Evolutionary conservation across 30 jellyfish, hydroid and myxozoan genomes (phyloP).

Genomic region (Pelagia noctiluca): DNA sequence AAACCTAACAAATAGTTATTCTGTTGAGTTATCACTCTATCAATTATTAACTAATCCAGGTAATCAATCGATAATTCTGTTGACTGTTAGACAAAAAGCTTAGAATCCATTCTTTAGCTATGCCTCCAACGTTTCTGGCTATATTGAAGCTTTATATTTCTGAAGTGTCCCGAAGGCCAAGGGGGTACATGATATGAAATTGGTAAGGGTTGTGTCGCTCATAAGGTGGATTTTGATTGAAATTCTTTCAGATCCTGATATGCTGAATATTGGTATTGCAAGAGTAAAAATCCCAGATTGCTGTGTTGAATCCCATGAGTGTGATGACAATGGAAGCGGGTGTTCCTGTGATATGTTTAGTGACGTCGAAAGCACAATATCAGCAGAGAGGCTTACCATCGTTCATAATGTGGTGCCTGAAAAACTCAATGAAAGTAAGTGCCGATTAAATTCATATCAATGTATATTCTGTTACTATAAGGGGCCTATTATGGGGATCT

Average conservation of each 20-base stretch:
- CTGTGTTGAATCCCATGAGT: constrained; percentile 67
- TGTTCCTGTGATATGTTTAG: constrained; percentile 78
- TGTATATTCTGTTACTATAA: too few species aligned
- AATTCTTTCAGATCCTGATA: constrained; percentile 79
- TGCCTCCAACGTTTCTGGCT: too few species aligned
- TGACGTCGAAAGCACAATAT: constrained; percentile 83
- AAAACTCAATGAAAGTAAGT: constrained; percentile 87
- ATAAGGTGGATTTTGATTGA: background rate
- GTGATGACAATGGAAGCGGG: constrained; percentile 69
- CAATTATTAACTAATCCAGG: too few species aligned
- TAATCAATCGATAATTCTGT: too few species aligned
- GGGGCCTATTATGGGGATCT: too few species aligned
- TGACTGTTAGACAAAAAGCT: too few species aligned
- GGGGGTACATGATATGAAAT: background rate
- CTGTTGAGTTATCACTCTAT: too few species aligned
- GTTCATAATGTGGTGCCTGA: constrained; percentile 80
- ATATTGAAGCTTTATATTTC: too few species aligned
- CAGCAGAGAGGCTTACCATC: constrained; percentile 76
- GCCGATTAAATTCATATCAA: background rate
- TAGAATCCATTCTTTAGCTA: too few species aligned
- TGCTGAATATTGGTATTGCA: constrained; percentile 76
- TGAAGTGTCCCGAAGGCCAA: too few species aligned
- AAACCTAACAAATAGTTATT: too few species aligned
- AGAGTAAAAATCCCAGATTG: constrained; percentile 89
- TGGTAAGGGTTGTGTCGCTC: background rate